Percentiles rank a stretch among this genome's conserved stretches.
Conservation (phyloP, 2,888 invertebrate genomes). For the Dasysyrphus albostriatus region DNA sequence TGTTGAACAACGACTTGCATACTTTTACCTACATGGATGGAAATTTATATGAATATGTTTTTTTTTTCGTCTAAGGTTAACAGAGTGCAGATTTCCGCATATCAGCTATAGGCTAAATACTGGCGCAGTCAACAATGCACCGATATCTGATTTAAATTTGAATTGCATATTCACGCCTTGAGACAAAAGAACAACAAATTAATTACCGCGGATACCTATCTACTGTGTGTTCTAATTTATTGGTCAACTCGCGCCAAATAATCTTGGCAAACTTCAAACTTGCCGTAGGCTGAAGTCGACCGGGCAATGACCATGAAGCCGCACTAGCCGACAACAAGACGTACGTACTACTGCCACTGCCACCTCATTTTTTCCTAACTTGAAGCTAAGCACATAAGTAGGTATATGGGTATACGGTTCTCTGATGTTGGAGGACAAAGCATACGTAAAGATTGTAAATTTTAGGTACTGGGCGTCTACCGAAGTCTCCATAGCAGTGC, state of each 20-base stretch:
- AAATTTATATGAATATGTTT: slow-evolving; percentile 23
- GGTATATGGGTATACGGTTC: slow-evolving; percentile 50
- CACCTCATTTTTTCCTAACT: slow-evolving; percentile 35
- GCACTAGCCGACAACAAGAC: slow-evolving; percentile 55
- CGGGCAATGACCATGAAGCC: slow-evolving; percentile 73
- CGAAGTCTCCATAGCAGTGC: slow-evolving; percentile 19
- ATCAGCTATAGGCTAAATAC: slow-evolving; percentile 35
- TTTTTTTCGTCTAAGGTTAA: slow-evolving; percentile 5
- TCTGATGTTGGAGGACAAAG: slow-evolving; percentile 42
- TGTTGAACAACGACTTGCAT: neutral
- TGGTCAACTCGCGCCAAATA: slow-evolving; percentile 71
- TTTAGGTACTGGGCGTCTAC: slow-evolving; percentile 56
- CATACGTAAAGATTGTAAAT: slow-evolving; percentile 25
- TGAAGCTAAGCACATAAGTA: slow-evolving; percentile 46
- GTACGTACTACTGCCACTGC: slow-evolving; percentile 39
- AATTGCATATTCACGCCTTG: slow-evolving; percentile 67
- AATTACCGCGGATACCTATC: slow-evolving; percentile 72
- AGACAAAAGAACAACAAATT: slow-evolving; percentile 72
- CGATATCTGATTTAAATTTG: slow-evolving; percentile 65
- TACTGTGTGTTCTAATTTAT: slow-evolving; percentile 74
- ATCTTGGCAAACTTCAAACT: slow-evolving; percentile 46
- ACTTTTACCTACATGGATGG: neutral
- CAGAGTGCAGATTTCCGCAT: slow-evolving; percentile 63
- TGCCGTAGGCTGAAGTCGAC: slow-evolving; percentile 47
- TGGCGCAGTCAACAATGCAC: slow-evolving; percentile 13